Percentiles rank a stretch among this genome's conserved stretches.
Conservation (phyloP, 1,140 invertebrate genomes). For the Ctenoplectra terminalis region DNA sequence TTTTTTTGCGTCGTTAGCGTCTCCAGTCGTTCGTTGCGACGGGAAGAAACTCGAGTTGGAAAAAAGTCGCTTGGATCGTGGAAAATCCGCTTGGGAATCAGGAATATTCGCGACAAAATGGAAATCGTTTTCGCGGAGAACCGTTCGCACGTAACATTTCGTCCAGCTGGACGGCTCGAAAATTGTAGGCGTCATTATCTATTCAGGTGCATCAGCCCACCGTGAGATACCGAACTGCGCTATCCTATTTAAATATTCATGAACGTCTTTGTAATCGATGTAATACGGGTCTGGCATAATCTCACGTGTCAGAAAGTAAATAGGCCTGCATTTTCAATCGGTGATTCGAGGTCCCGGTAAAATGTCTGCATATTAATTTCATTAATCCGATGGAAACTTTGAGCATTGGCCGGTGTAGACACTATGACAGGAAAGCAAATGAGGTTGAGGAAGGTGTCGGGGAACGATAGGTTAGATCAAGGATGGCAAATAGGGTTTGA, state of each 20-base stretch:
- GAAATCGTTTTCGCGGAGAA: slow-evolving; percentile 45
- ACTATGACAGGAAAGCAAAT: neutral
- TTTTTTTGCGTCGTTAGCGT: neutral
- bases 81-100: neutral
- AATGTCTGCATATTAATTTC: slow-evolving; percentile 41
- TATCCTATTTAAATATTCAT: slow-evolving; percentile 72
- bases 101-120: neutral
- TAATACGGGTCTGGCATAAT: slow-evolving; percentile 67
- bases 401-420: neutral
- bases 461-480: too few relatives aligned
- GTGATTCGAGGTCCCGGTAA: slow-evolving; percentile 18
- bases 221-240: slow-evolving; percentile 68
- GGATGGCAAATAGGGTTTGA: too few relatives aligned
- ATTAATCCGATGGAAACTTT: neutral
- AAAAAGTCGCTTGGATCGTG: neutral
- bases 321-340: slow-evolving; percentile 62
- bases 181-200: slow-evolving; percentile 66
- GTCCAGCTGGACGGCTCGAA: slow-evolving; percentile 54
- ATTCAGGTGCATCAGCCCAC: slow-evolving; percentile 62
- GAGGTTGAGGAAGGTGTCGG: too few relatives aligned
- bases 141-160: slow-evolving; percentile 45
- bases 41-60: neutral
- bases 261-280: slow-evolving; percentile 71
- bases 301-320: slow-evolving; percentile 70
- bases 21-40: neutral